Conservation (phyloP, 2,888 invertebrate genomes). For the Campaea margaritaria region DNA sequence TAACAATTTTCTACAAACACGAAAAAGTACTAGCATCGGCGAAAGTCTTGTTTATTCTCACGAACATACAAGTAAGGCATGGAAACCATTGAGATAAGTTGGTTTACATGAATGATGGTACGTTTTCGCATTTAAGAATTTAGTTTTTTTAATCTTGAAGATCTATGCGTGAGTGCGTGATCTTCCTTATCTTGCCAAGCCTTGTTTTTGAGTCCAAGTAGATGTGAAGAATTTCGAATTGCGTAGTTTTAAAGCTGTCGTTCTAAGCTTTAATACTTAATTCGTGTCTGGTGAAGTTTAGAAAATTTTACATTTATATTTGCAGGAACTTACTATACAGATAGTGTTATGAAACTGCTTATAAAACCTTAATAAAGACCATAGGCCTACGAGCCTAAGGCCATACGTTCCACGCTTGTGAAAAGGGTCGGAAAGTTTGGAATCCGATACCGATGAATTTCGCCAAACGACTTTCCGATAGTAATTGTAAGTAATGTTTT, state of each 20-base stretch:
- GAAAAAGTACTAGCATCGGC: constrained; percentile 56
- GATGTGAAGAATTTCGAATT: constrained; percentile 11
- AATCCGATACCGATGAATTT: too few relatives aligned
- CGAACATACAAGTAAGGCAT: constrained; percentile 56
- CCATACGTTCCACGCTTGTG: too few relatives aligned
- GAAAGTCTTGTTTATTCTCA: constrained; percentile 76
- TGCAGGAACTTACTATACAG: too few relatives aligned
- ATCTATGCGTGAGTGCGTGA: constrained; percentile 32
- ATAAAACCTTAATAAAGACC: too few relatives aligned
- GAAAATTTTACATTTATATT: too few relatives aligned
- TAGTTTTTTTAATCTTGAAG: constrained; percentile 17
- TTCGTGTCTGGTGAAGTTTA: too few relatives aligned
- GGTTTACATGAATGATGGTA: constrained; percentile 29
- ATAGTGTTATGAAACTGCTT: too few relatives aligned
- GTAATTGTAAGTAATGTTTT: too few relatives aligned
- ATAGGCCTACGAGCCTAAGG: too few relatives aligned
- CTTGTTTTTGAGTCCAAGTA: constrained; percentile 11
- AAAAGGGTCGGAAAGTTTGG: too few relatives aligned
- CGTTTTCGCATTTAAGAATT: constrained; percentile 24
- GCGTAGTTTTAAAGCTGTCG: not conserved
- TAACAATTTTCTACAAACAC: constrained; percentile 47
- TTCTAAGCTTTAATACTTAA: too few relatives aligned
- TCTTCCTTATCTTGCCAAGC: constrained; percentile 16
- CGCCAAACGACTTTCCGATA: too few relatives aligned
- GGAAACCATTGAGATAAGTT: constrained; percentile 48